Percentiles rank a stretch among this genome's conserved stretches.
These are phyloP conservation scores for Circaetus gallicus DNA, from an alignment of 2,113 vertebrate species.

Conservation along the genomic window DNA sequence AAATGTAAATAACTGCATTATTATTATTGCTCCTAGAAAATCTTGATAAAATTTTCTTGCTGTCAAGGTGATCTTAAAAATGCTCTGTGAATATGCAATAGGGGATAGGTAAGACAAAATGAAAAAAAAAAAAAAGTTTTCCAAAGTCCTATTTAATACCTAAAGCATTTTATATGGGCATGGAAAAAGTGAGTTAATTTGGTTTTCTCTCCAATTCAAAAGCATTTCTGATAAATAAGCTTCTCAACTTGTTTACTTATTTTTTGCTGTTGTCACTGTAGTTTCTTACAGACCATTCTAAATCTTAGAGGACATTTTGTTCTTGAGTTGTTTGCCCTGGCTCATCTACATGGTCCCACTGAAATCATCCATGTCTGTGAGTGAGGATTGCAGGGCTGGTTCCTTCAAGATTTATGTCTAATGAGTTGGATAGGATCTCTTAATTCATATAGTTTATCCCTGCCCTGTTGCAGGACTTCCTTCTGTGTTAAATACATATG, in stretches of 20 bases:
- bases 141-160: background rate
- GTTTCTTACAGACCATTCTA: background rate
- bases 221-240: background rate
- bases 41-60: background rate
- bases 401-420: constrained; percentile 45
- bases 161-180: background rate
- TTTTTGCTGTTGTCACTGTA: background rate
- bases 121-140: background rate
- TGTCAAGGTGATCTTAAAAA: background rate
- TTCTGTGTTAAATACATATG: constrained; percentile 50
- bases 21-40: background rate
- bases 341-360: constrained; percentile 16
- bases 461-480: constrained; percentile 41
- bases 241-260: background rate
- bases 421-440: constrained; percentile 28
- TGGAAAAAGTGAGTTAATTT: background rate
- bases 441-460: constrained; percentile 36
- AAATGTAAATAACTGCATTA: background rate
- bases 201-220: background rate
- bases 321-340: constrained; percentile 28
- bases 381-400: background rate
- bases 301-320: constrained; percentile 43
- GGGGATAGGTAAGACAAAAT: background rate
- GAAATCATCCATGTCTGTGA: background rate
- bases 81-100: background rate